Evolutionary conservation across 2,888 invertebrate species (phyloP).

Genomic region (Dasysyrphus albostriatus): DNA sequence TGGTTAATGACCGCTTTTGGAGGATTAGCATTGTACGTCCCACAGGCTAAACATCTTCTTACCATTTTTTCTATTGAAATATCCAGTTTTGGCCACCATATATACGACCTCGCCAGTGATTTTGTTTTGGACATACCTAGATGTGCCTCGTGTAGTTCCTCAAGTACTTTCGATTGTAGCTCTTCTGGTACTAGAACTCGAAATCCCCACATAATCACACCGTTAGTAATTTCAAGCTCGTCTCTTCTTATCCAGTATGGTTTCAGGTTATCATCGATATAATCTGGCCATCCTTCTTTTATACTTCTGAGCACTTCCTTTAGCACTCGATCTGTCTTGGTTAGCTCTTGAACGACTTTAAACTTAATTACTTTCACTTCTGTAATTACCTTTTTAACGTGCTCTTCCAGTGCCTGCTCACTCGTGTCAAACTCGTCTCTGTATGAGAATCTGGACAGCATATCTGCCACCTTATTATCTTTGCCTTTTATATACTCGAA

Average conservation of each 20-base stretch:
- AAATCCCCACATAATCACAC: too few species aligned
- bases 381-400: background rate
- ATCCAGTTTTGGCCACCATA: slow-evolving; percentile 5
- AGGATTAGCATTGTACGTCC: slow-evolving; percentile 2
- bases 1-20: too few species aligned
- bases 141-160: slow-evolving; percentile 22
- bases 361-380: slow-evolving; percentile 23
- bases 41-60: background rate
- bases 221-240: background rate
- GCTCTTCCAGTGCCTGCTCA: background rate
- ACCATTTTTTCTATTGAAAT: slow-evolving; percentile 13
- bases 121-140: slow-evolving; percentile 4
- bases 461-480: slow-evolving; percentile 21
- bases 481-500: slow-evolving; percentile 6
- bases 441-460: background rate
- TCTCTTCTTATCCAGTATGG: slow-evolving; percentile 31
- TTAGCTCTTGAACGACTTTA: slow-evolving; percentile 17
- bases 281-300: too few species aligned
- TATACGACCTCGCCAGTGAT: slow-evolving; percentile 17
- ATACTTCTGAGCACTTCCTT: too few species aligned
- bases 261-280: background rate
- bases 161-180: too few species aligned
- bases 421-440: background rate
- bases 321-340: too few species aligned
- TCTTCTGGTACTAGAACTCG: too few species aligned